Base-by-base conservation (phyloP, 2,888 invertebrate genomes). In the Malthinus flaveolus region DNA sequence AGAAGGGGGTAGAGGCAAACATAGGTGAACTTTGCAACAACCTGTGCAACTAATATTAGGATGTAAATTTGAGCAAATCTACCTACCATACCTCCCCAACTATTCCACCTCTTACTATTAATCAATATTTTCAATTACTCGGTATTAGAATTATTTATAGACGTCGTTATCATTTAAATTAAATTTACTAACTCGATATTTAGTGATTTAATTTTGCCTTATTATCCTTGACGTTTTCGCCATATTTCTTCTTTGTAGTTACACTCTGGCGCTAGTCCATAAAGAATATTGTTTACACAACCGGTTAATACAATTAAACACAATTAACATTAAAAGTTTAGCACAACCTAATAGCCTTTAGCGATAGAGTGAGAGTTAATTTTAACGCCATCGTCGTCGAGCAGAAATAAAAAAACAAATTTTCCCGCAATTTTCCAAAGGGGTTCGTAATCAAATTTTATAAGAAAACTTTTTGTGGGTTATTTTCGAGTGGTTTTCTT, bases 261-360 rank as follows among this genome's bases (percentile, higher is more conserved):
- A 33, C 53, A 53, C 58, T 53, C 53, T 52, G 42, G 39, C 39
- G 37, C 47, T 37, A 50, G 36, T 58, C 39, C 52, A 56, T 59
- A 59, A 56, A 59, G 59, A 59, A 56, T 52, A 51, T 59, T 55
- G 59, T 44, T 36, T 51, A 52, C 44, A 56, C 55, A 56, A 56
- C 48, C 56, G 56, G 31, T 32, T 59, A 55, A 59, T 56, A 51
- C 56, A 56, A 59, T 59, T 59, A 59, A 47, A 55, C 59, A 55
- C 59, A 59, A 59, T 59, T 59, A 59, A 56, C 59, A 47, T 48
- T 49, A 45, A 39, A 56, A 55, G 46, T 59, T 59, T 48, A 42
- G 32, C 34, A 23, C 34, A 42, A 42, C 10, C 11, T 58, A 58
- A 58, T 53, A 53, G 53, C 49, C 51, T 34, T 1, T 13, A 23